Percentiles rank a stretch among this genome's conserved stretches.
Conservation (phyloP, 2,797 vertebrate genomes). For the Thaleichthys pacificus region DNA sequence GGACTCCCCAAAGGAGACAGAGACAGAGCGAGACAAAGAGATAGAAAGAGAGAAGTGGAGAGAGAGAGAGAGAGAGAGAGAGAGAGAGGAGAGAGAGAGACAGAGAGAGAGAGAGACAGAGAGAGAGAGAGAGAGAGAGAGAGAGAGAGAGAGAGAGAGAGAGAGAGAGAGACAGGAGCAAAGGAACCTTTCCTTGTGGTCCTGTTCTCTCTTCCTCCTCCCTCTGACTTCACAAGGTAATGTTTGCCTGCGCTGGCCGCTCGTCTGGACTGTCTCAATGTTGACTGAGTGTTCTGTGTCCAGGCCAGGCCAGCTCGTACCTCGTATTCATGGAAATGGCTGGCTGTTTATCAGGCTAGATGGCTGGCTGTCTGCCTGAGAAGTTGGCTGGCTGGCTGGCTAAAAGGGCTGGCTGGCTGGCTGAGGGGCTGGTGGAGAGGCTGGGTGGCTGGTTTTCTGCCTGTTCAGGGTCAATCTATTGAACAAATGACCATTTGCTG, state of each 20-base stretch:
- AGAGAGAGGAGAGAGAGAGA: not conserved
- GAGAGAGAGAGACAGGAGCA: not conserved
- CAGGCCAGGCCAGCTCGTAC: conserved; percentile 21
- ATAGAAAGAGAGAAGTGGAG: not conserved
- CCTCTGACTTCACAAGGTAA: conserved; percentile 55
- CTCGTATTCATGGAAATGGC: conserved; percentile 35
- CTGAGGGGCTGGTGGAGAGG: not conserved
- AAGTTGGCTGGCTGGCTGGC: not conserved
- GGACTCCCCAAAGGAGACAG: not conserved
- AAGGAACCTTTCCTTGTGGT: conserved; percentile 31
- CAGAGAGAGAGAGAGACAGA: conserved; percentile 1
- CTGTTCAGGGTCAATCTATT: not conserved
- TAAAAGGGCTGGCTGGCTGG: not conserved
- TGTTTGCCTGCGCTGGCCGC: conserved; percentile 52
- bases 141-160: conserved; percentile 4
- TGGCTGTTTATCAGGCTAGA: not conserved
- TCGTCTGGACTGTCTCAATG: conserved; percentile 66
- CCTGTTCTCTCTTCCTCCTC: conserved; percentile 29
- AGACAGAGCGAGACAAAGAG: not conserved
- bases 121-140: conserved; percentile 1
- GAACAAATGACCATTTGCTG: conserved; percentile 37
- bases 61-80: not conserved
- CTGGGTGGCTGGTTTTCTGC: not conserved
- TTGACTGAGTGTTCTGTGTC: conserved; percentile 46
- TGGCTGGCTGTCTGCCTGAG: too few relatives aligned